These are phyloP conservation scores for Chalcosyrphus nemorum DNA, from an alignment of 2,888 invertebrate species.

Conservation along the genomic window DNA sequence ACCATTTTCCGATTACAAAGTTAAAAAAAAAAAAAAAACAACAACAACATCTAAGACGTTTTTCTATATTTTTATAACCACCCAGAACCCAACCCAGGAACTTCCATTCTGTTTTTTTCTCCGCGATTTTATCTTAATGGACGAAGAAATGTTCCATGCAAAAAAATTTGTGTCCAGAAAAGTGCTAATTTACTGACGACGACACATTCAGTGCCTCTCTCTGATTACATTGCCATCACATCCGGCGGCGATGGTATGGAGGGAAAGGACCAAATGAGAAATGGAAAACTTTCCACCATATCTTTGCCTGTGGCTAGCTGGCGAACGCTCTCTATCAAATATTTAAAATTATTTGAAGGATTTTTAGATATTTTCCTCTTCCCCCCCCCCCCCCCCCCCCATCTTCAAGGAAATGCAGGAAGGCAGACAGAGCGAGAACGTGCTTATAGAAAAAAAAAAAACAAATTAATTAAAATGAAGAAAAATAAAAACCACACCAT, in stretches of 20 bases:
- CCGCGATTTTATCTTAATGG: constrained; percentile 63
- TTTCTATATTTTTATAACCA: constrained; percentile 10
- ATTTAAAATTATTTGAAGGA: constrained; percentile 63
- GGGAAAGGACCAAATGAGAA: constrained; percentile 14
- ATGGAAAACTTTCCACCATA: constrained; percentile 43
- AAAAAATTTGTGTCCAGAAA: constrained; percentile 57
- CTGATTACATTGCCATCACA: constrained; percentile 56
- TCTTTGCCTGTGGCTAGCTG: constrained; percentile 38
- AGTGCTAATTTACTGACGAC: constrained; percentile 71
- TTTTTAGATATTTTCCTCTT: constrained; percentile 5
- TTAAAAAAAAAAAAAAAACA: constrained; percentile 2
- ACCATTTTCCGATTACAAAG: constrained; percentile 32
- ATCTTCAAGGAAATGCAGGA: not conserved
- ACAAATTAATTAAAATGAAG: constrained; percentile 47
- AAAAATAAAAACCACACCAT: constrained; percentile 6
- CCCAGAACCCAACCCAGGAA: not conserved
- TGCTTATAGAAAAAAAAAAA: constrained; percentile 30
- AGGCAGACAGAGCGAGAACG: not conserved
- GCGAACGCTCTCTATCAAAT: constrained; percentile 59
- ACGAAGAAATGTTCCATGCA: constrained; percentile 37
- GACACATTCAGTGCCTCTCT: constrained; percentile 56
- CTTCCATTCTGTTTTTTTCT: not conserved
- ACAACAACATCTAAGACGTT: constrained; percentile 21
- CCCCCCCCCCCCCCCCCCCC: no score
- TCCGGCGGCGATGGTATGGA: constrained; percentile 14